A percentile compares a stretch with the other conserved stretches of the same genome.
These are phyloP conservation scores for Tetragnatha versicolor DNA, from an alignment of 1,140 invertebrate species.

Conservation along the genomic window DNA sequence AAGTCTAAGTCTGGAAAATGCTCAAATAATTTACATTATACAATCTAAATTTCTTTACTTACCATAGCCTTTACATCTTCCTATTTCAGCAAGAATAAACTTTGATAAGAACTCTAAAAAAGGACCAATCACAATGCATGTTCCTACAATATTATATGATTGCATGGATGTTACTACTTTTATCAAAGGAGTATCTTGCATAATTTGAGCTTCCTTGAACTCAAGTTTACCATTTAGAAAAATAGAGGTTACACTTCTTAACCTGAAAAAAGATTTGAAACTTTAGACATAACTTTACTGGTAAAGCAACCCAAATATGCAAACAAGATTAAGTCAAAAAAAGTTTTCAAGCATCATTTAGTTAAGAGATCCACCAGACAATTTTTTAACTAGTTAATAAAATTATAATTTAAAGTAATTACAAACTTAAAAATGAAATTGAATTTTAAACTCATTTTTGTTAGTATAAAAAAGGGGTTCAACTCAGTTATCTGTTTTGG, in stretches of 20 bases:
- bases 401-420: no score
- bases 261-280: constrained; percentile 13
- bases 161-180: constrained; percentile 23
- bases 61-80: constrained; percentile 36
- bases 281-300: no score
- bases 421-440: no score
- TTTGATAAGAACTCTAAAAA: neutral
- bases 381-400: no score
- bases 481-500: no score
- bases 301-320: no score
- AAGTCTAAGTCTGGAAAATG: neutral
- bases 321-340: no score
- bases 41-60: neutral
- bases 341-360: no score
- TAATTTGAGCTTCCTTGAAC: constrained; percentile 33
- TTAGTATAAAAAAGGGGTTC: no score
- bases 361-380: no score
- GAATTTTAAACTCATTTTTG: no score
- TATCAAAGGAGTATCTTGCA: constrained; percentile 13
- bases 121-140: constrained; percentile 35
- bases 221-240: constrained; percentile 23
- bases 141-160: constrained; percentile 37
- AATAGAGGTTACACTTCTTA: constrained; percentile 20
- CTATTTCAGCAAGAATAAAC: neutral
- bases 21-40: neutral